Evolutionary conservation across 2,797 vertebrate genomes (phyloP).

Genomic region (Notamacropus eugenii): DNA sequence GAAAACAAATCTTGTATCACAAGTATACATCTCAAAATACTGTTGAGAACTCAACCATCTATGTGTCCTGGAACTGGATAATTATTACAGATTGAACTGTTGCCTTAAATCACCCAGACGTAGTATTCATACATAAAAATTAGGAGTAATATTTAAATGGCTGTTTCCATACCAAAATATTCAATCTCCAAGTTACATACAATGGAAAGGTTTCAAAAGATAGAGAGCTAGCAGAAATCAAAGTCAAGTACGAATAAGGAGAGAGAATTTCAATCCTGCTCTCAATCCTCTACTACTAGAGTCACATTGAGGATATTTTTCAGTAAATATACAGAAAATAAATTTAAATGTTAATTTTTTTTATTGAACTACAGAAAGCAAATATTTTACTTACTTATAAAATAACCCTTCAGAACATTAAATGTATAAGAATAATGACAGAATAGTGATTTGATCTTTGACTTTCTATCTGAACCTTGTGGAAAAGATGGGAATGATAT

Average conservation of each 20-base stretch:
- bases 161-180: background rate
- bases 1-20: background rate
- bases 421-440: background rate
- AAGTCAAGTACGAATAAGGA: background rate
- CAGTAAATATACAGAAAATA: background rate
- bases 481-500: background rate
- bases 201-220: background rate
- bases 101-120: background rate
- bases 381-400: background rate
- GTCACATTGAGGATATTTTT: background rate
- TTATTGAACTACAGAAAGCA: background rate
- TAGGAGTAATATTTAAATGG: background rate
- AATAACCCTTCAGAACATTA: background rate
- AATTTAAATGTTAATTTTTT: background rate
- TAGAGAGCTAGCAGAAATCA: background rate
- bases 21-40: background rate
- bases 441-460: background rate
- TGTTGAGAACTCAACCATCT: background rate
- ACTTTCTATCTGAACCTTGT: background rate
- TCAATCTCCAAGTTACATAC: background rate
- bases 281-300: background rate
- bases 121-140: background rate
- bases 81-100: background rate
- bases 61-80: background rate
- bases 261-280: background rate